Percentiles rank a stretch among this genome's conserved stretches.
Evolutionary conservation across 2,797 vertebrate genomes (phyloP).

Genomic region (Steatocranus sp.): DNA sequence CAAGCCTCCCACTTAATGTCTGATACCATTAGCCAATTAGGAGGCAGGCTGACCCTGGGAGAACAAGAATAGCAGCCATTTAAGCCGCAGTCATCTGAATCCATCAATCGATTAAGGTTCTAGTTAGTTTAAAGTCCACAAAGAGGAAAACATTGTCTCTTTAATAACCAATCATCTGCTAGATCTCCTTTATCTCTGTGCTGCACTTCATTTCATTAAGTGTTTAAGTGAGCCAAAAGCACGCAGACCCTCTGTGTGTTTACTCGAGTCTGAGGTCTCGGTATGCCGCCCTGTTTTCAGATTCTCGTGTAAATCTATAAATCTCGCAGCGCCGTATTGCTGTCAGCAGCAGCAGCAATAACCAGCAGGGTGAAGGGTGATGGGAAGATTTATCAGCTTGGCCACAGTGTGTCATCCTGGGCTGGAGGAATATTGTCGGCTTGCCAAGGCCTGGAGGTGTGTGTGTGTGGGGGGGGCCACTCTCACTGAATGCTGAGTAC

Average conservation of each 20-base stretch:
- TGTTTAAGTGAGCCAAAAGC: conserved; percentile 3
- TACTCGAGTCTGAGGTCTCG: conserved; percentile 5
- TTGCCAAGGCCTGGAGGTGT: conserved; percentile 11
- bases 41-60: background rate
- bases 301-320: conserved; percentile 27
- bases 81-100: background rate
- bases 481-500: conserved; percentile 1
- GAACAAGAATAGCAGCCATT: background rate
- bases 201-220: conserved; percentile 28
- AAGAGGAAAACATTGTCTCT: background rate
- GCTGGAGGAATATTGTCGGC: conserved; percentile 18
- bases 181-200: background rate
- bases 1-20: background rate
- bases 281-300: conserved; percentile 23
- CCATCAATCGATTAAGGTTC: background rate
- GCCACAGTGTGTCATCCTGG: conserved; percentile 23
- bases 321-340: background rate
- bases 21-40: conserved; percentile 25
- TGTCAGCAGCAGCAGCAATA: conserved; percentile 13
- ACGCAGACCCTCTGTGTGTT: background rate
- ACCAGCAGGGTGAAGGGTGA: conserved; percentile 18
- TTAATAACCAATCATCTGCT: background rate
- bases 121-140: background rate
- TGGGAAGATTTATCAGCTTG: conserved; percentile 43
- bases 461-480: background rate